Percentiles rank a stretch among this genome's conserved stretches.
Conservation (phyloP, 1,140 invertebrate genomes). For the Aphelinus atriplicis region DNA sequence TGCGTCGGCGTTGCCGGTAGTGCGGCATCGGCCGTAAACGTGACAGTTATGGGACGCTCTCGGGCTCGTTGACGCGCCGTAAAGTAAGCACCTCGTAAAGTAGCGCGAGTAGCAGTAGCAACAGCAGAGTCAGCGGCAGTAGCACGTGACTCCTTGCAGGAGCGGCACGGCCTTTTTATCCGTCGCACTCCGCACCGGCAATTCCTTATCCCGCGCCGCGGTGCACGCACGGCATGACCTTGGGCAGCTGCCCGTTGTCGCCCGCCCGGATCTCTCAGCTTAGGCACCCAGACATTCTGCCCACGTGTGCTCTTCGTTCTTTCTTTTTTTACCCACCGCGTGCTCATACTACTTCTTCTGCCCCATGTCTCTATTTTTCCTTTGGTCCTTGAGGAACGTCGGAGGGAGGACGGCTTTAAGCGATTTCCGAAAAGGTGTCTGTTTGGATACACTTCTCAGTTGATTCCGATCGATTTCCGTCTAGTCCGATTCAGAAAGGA, state of each 20-base stretch:
- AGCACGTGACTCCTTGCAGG: conserved; percentile 22
- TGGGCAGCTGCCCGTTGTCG: neutral
- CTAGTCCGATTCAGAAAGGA: too few species aligned
- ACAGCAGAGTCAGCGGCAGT: neutral
- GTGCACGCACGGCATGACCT: conserved; percentile 30
- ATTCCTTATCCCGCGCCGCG: conserved; percentile 21
- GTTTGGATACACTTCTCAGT: too few species aligned
- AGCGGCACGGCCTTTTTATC: neutral
- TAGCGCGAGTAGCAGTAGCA: conserved; percentile 3
- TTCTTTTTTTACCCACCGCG: neutral
- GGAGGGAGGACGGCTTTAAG: too few species aligned
- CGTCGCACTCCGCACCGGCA: neutral
- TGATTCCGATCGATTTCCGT: too few species aligned
- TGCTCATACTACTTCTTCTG: too few species aligned
- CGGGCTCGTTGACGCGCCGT: conserved; percentile 60
- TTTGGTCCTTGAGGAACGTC: too few species aligned
- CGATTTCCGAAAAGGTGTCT: too few species aligned
- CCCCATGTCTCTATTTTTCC: too few species aligned
- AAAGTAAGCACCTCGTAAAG: conserved; percentile 55
- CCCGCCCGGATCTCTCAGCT: neutral
- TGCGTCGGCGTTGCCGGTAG: too few species aligned
- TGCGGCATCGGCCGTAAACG: conserved; percentile 51
- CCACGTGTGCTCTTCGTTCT: conserved; percentile 19
- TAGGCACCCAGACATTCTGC: conserved; percentile 1
- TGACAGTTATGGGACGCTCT: conserved; percentile 63